Base-by-base conservation (phyloP, 1,140 invertebrate genomes). In the Armadillidium nasatum region DNA sequence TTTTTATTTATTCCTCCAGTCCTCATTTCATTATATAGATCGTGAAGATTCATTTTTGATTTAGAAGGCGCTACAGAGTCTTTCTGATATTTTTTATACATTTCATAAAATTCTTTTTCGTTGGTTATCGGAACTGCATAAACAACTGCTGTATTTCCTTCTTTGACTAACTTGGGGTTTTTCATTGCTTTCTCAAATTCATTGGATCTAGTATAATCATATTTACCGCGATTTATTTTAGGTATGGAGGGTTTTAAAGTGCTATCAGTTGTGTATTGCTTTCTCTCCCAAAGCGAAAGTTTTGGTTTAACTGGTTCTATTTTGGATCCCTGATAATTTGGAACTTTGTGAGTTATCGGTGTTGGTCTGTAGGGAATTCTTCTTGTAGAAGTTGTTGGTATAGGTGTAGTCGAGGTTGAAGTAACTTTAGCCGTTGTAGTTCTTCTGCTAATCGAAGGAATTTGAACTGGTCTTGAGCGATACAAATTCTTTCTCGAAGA, bases 101-200 rank as follows among this genome's bases (percentile, higher is more conserved):
- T 75, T 68, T 67, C 44, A 45, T 75, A 68, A 67, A 75, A 75
- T 43, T 60, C 73, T 23, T 75, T 67, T 44, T 68, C 73, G 19
- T 75, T 67, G 13, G 73, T 75, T 13, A 75, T 75, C 1, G 73
- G 73, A 60, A 75, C 69, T 11, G 73, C 66, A 43, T 75, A 75
- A 75, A 75, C 73, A 19, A 75, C 73, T 7, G 68, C 73, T 43
- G 44, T 75, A 23, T 67, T 75, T 3, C 73, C 73, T 23, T 66
- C 69, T 43, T 75, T 44, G n/a, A 68, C 22, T 10, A 75, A 68
- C 15, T 75, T 75, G 15, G 73, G 73, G 22, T 75, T 68, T 75
- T 75, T 44, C 10, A 75, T 44, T 23, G 68, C 66, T 19, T 75
- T 75, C 60, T 75, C 69, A 21, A 75, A 75, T 75, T 75, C 73